Conservation (phyloP, 2,888 invertebrate species). For the Drosophila nigricruria region DNA sequence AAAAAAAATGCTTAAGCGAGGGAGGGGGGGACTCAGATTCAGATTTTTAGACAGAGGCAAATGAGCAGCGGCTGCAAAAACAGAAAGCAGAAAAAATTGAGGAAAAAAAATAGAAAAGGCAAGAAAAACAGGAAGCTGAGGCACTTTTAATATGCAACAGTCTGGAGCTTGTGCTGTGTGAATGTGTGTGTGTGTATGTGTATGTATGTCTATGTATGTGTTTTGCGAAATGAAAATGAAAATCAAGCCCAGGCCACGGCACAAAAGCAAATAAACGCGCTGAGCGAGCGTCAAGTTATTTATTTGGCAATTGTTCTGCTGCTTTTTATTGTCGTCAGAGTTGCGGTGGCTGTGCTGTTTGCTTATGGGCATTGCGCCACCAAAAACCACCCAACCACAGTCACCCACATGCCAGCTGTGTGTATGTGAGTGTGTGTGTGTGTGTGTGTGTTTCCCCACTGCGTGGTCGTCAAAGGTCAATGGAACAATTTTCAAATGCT, state of each 20-base stretch:
- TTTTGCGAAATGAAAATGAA: slow-evolving; percentile 70
- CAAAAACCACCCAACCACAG: slow-evolving; percentile 8
- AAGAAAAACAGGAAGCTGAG: slow-evolving; percentile 64
- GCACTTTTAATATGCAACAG: slow-evolving; percentile 77
- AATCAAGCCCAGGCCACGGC: slow-evolving; percentile 66
- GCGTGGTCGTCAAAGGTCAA: slow-evolving; percentile 70
- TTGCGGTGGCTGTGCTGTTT: slow-evolving; percentile 63
- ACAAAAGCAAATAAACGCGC: slow-evolving; percentile 74
- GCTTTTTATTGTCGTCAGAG: slow-evolving; percentile 75
- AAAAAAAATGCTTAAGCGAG: neutral
- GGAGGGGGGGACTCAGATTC: slow-evolving; percentile 22
- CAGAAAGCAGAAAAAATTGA: slow-evolving; percentile 18
- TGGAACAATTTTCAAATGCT: slow-evolving; percentile 74
- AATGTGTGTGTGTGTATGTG: slow-evolving; percentile 24
- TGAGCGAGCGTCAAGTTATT: slow-evolving; percentile 76
- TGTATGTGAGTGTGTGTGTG: slow-evolving; percentile 5
- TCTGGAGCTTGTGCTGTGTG: slow-evolving; percentile 30
- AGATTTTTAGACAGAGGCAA: slow-evolving; percentile 44
- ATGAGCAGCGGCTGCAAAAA: slow-evolving; percentile 60
- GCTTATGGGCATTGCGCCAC: slow-evolving; percentile 63
- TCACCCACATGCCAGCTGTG: slow-evolving; percentile 13
- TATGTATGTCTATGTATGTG: slow-evolving; percentile 35
- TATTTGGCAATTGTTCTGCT: slow-evolving; percentile 78
- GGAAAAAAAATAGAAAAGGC: slow-evolving; percentile 17
- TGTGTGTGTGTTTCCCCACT: slow-evolving; percentile 15